These are phyloP conservation scores for Andrena marginata DNA, from an alignment of 2,888 invertebrate species.

Conservation along the genomic window DNA sequence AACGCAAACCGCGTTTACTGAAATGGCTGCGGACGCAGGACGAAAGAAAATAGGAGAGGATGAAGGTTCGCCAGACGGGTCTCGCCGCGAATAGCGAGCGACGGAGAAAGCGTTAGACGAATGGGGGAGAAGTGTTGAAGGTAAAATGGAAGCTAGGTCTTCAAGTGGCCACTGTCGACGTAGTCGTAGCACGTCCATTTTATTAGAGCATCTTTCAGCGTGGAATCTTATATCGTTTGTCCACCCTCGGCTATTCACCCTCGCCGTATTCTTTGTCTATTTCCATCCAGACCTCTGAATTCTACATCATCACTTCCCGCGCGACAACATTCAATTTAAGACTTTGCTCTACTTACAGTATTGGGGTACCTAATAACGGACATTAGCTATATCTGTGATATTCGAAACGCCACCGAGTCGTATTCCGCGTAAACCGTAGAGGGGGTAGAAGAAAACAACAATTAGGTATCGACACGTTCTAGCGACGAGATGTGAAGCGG, in stretches of 20 bases:
- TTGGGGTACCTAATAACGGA: no score
- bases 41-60: conserved; percentile 39
- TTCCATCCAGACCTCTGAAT: conserved; percentile 25
- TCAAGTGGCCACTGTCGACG: conserved; percentile 75
- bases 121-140: conserved; percentile 64
- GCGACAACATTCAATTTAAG: conserved; percentile 51
- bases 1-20: conserved; percentile 74
- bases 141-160: conserved; percentile 72
- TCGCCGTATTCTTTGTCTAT: conserved; percentile 43
- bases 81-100: conserved; percentile 43
- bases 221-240: conserved; percentile 81
- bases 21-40: conserved; percentile 64
- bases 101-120: conserved; percentile 52
- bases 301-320: conserved; percentile 45
- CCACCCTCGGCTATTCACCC: conserved; percentile 75
- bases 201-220: conserved; percentile 82
- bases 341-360: conserved; percentile 31
- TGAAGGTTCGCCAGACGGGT: conserved; percentile 50
- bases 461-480: no score
- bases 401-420: no score
- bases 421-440: no score
- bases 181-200: conserved; percentile 79
- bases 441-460: no score
- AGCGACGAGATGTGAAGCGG: background rate
- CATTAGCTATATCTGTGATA: no score